phyloP scores from a whole-genome alignment of 2,113 vertebrate species.

The Prinia subflava region DNA sequence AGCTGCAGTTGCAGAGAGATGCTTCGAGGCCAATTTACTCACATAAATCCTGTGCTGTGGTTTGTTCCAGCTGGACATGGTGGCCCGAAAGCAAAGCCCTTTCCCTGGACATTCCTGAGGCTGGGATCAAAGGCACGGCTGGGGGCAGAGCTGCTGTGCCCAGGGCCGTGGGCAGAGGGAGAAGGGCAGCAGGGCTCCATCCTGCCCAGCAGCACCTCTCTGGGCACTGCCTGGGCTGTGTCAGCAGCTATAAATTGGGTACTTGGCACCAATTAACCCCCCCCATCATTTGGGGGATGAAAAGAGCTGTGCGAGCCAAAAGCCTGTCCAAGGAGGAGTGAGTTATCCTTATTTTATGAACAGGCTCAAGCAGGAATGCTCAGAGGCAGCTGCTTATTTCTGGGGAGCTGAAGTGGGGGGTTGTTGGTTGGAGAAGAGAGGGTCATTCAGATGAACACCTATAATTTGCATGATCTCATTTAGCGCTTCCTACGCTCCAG shows the following conservation, averaged over 20 bases:
- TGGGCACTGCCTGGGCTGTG: background rate
- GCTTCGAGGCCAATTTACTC: background rate
- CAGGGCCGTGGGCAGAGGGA: background rate
- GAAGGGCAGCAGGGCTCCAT: background rate
- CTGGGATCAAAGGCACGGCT: background rate
- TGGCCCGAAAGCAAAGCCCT: background rate
- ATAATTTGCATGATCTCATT: slow-evolving; percentile 13
- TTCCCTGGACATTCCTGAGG: background rate
- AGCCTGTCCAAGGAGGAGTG: background rate
- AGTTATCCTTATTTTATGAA: background rate
- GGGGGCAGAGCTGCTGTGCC: background rate
- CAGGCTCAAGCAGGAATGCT: background rate
- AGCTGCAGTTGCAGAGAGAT: background rate
- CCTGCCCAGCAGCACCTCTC: background rate
- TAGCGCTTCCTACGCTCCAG: slow-evolving; percentile 16
- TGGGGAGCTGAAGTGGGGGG: background rate
- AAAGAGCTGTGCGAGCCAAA: background rate
- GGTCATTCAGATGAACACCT: slow-evolving; percentile 24
- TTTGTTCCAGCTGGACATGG: background rate
- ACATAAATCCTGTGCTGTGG: background rate
- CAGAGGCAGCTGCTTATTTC: slow-evolving; percentile 25
- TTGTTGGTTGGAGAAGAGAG: background rate
- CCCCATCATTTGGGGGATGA: background rate
- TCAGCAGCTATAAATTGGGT: background rate
- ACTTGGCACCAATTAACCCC: background rate